These are phyloP conservation scores for Melopsittacus undulatus DNA, from an alignment of 2,797 vertebrate species.

Conservation along the genomic window DNA sequence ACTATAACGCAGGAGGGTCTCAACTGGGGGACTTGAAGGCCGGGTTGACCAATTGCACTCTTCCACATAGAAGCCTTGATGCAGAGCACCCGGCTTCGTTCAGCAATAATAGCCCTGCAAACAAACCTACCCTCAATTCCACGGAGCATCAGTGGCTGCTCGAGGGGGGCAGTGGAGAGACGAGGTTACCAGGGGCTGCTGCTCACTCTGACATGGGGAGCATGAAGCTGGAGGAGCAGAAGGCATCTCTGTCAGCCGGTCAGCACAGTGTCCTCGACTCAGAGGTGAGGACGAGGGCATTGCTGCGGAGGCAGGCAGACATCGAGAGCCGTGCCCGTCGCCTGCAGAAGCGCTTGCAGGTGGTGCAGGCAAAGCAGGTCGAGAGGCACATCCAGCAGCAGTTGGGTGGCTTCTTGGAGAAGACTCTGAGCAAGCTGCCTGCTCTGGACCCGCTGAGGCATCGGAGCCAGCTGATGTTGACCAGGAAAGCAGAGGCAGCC, in stretches of 20 bases:
- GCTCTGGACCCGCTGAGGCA: constrained; percentile 79
- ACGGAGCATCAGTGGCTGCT: constrained; percentile 69
- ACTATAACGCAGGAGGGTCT: constrained; percentile 73
- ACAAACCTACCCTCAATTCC: constrained; percentile 74
- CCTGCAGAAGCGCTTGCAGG: constrained; percentile 93
- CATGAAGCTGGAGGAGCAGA: constrained; percentile 74
- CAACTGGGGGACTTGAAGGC: constrained; percentile 73
- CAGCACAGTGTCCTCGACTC: constrained; percentile 80
- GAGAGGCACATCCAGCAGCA: constrained; percentile 97
- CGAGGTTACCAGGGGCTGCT: constrained; percentile 54
- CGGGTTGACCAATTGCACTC: constrained; percentile 83
- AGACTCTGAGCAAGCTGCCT: constrained; percentile 84
- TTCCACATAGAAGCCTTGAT: constrained; percentile 83
- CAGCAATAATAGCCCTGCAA: constrained; percentile 79
- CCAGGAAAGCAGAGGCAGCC: constrained; percentile 82
- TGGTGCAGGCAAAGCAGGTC: constrained; percentile 97
- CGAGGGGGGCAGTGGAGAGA: constrained; percentile 61
- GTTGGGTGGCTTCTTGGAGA: constrained; percentile 92
- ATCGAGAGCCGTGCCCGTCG: constrained; percentile 90
- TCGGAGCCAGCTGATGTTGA: constrained; percentile 83
- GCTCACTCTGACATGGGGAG: constrained; percentile 48
- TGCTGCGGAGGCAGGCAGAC: constrained; percentile 88
- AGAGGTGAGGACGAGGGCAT: constrained; percentile 85
- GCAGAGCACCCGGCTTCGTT: constrained; percentile 74
- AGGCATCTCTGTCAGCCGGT: constrained; percentile 50